Evolutionary conservation across 2,888 invertebrate species (phyloP), one percentile per base, ranked within the genome.

Genomic region (Brachypterus glaber): DNA sequence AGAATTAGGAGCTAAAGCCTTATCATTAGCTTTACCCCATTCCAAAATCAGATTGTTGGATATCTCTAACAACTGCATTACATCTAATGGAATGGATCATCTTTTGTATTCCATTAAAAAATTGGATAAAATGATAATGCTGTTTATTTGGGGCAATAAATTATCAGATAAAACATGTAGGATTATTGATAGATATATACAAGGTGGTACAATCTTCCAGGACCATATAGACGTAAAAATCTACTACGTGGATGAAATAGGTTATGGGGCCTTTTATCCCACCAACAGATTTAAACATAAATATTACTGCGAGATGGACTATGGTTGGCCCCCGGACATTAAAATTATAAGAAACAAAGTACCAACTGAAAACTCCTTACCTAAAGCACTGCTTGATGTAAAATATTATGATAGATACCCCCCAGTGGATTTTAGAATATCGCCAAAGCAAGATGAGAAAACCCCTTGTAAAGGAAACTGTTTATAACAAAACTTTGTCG

Each of bases 21-120:
- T 76, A 27, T 72, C 72, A 53, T 68, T 67, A 29, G 68, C 68
- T 1, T 46, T 79, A 53, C 76, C 77, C 2, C 73, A 59, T 50
- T 74, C 77, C 0, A 74, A 68, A 62, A 54, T 79, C 5, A 58
- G 72, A 29, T 67, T 72, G 1, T 55, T 79, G 14, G 77, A 79
- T 45, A 60, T 79, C 3, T 67, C 71, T 0, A 50, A 70, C 29
- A 79, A 79, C 47, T 66, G 65, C 51, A 64, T 79, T 30, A 66
- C 62, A 2, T 73, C 77, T 42, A 40, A 45, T 16, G 76, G 77
- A 8, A 52, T 76, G 17, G 47, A 71, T 1, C 68, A 71, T 41
- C 49, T 79, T 30, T 58, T 79, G 29, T 68, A 74, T 44, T 67
- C 72, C 0, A 46, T 77, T 2, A 76, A 74, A 48, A 78, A 78